A percentile compares a stretch with the other conserved stretches of the same genome.
Conservation (phyloP, 2,113 vertebrate species). For the Leucoraja erinaceus region DNA sequence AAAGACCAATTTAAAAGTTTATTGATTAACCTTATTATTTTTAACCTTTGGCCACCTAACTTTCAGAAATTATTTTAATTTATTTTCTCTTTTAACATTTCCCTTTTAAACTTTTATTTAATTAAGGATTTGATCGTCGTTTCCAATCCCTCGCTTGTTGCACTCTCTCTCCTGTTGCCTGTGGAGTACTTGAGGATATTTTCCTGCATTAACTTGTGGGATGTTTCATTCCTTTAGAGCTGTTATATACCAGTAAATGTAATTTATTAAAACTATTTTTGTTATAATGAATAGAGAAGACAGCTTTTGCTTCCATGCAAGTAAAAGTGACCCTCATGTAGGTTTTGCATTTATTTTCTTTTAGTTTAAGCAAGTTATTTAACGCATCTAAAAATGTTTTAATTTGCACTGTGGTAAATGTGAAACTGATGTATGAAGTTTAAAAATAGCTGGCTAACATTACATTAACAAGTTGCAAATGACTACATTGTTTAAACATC, state of each 20-base stretch:
- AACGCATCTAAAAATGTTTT: background rate
- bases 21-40: background rate
- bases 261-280: background rate
- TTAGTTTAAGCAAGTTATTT: background rate
- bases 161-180: background rate
- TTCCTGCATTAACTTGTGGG: background rate
- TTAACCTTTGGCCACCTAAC: background rate
- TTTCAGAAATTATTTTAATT: background rate
- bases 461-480: background rate
- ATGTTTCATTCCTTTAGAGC: background rate
- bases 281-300: background rate
- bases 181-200: background rate
- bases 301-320: background rate
- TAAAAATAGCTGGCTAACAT: background rate
- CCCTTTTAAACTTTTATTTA: background rate
- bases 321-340: background rate
- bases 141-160: no score
- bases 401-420: background rate
- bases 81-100: background rate
- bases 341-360: background rate
- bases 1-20: background rate
- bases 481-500: background rate
- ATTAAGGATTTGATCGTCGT: background rate
- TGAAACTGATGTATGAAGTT: background rate
- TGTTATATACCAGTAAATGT: background rate